Evolutionary conservation across 2,888 invertebrate genomes (phyloP).

Genomic region (Charanyca ferruginea): DNA sequence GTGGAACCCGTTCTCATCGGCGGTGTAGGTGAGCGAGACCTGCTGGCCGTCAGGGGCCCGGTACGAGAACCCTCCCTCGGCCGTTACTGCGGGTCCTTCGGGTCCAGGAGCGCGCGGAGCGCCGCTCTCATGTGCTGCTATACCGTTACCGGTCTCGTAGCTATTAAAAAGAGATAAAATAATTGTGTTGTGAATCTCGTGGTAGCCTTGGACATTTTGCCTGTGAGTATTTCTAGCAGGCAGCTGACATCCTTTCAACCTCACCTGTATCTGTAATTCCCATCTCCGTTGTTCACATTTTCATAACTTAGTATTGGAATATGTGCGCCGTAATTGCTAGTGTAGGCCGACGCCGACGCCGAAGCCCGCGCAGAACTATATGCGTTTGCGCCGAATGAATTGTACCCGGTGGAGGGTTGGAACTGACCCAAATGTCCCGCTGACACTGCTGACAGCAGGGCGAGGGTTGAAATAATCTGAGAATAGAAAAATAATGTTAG

Average conservation of each 20-base stretch:
- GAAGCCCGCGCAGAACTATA: conserved; percentile 65
- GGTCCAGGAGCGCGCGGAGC: conserved; percentile 88
- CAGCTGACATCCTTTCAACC: background rate
- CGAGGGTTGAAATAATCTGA: conserved; percentile 71
- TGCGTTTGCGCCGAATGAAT: conserved; percentile 62
- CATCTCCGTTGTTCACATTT: conserved; percentile 92
- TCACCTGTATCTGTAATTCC: conserved; percentile 92
- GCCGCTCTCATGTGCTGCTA: conserved; percentile 90
- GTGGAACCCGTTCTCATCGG: conserved; percentile 93
- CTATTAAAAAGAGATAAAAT: conserved; percentile 55
- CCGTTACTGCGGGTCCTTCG: conserved; percentile 87
- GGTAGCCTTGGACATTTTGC: too few relatives aligned
- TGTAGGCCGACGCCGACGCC: conserved; percentile 65
- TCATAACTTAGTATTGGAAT: conserved; percentile 92
- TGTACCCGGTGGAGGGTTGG: conserved; percentile 59
- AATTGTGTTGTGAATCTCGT: too few relatives aligned
- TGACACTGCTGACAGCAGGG: conserved; percentile 67
- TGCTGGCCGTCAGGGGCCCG: conserved; percentile 92
- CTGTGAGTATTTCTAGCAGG: too few relatives aligned
- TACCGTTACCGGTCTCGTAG: conserved; percentile 92
- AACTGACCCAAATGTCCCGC: conserved; percentile 69
- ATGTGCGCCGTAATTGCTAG: conserved; percentile 70
- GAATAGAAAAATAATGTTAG: background rate
- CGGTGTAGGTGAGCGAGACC: conserved; percentile 92
- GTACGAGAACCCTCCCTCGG: conserved; percentile 92